These are phyloP conservation scores for Leptoteleia sp. DNA, from an alignment of 1,140 invertebrate genomes.

Conservation along the genomic window DNA sequence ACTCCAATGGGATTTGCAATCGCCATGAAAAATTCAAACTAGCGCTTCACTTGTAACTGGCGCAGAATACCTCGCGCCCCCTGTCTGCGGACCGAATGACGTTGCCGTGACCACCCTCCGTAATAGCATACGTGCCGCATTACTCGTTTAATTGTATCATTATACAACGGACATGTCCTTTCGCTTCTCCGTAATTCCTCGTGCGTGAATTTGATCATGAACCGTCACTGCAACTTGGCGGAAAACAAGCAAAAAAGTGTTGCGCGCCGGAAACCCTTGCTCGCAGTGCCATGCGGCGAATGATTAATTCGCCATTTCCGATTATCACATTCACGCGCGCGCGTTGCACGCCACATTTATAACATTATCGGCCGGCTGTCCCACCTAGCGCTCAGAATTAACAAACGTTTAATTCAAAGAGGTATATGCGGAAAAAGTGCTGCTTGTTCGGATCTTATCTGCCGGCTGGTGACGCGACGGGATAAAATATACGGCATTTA, in stretches of 20 bases:
- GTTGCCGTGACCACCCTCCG: constrained; percentile 44
- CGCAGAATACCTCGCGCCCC: constrained; percentile 13
- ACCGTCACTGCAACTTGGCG: constrained; percentile 19
- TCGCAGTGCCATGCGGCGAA: not conserved
- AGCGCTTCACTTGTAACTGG: constrained; percentile 26
- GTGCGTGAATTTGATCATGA: constrained; percentile 41
- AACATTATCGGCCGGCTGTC: constrained; percentile 21
- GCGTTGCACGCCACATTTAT: constrained; percentile 12
- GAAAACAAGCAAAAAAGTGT: constrained; percentile 11
- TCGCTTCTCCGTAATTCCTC: constrained; percentile 48
- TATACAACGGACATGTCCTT: constrained; percentile 59
- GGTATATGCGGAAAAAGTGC: constrained; percentile 23
- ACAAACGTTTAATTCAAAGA: constrained; percentile 50
- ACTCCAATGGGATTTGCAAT: constrained; percentile 28
- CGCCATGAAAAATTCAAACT: constrained; percentile 36
- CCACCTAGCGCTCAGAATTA: constrained; percentile 22
- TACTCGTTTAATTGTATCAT: constrained; percentile 65
- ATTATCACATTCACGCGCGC: constrained; percentile 11
- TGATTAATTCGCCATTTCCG: constrained; percentile 33
- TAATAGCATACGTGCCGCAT: constrained; percentile 57
- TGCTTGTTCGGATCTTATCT: constrained; percentile 61
- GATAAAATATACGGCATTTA: constrained; percentile 65
- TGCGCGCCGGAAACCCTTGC: not conserved
- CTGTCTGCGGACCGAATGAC: constrained; percentile 31
- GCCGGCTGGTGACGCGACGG: constrained; percentile 50